Conservation (phyloP, 2,113 vertebrate genomes). For the Rhea pennata region DNA sequence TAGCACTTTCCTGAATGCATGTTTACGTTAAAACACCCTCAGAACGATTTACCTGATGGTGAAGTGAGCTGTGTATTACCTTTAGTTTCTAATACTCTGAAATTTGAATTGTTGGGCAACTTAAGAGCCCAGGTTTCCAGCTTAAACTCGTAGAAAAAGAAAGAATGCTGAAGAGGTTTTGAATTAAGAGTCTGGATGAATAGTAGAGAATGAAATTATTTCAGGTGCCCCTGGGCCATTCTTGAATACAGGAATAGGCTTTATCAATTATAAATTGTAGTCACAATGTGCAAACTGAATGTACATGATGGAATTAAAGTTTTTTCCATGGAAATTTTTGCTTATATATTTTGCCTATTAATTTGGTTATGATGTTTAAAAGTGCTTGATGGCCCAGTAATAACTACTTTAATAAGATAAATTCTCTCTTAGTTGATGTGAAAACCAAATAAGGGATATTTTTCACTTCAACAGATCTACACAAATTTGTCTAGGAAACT, state of each 20-base stretch:
- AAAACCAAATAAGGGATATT: conserved; percentile 16
- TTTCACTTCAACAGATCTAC: conserved; percentile 28
- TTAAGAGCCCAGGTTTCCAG: background rate
- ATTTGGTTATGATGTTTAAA: conserved; percentile 21
- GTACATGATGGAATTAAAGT: background rate
- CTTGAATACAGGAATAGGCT: background rate
- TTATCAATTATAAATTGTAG: background rate
- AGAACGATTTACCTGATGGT: background rate
- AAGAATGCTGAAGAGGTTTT: background rate
- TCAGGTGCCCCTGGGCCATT: background rate
- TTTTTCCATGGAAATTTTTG: background rate
- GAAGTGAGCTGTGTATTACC: accelerated
- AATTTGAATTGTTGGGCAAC: background rate
- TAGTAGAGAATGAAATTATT: background rate
- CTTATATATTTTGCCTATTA: conserved; percentile 6
- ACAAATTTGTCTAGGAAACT: conserved; percentile 34
- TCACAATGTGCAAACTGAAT: background rate
- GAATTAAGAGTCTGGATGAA: background rate
- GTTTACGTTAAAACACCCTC: background rate
- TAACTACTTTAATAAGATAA: conserved; percentile 58
- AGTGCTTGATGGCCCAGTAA: conserved; percentile 32
- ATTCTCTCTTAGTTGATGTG: conserved; percentile 33
- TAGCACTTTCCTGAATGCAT: accelerated
- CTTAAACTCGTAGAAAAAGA: background rate
- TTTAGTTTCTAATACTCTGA: background rate